A percentile compares a stretch with the other conserved stretches of the same genome.
These are phyloP conservation scores for Dolichallabes microphthalmus DNA, from an alignment of 2,113 vertebrate genomes.

Conservation along the genomic window DNA sequence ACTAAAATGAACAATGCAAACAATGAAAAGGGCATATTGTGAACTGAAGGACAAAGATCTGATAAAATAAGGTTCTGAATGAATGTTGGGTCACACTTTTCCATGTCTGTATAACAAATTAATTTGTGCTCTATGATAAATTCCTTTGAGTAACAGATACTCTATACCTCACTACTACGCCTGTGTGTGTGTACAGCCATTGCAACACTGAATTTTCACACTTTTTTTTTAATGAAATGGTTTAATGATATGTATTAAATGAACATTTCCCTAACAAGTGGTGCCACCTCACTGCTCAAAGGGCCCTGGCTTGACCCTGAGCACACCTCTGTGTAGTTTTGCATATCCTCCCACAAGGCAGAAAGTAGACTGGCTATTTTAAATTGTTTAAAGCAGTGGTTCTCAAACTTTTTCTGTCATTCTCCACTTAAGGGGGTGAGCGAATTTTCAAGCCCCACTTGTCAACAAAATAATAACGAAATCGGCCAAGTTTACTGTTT, in stretches of 20 bases:
- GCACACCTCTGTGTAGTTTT: not conserved
- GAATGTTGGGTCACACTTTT: slow-evolving; percentile 8
- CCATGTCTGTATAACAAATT: not conserved
- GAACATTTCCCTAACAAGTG: not conserved
- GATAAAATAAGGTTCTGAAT: slow-evolving; percentile 4
- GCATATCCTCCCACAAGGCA: not conserved
- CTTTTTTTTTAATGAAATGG: not conserved
- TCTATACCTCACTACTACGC: not conserved
- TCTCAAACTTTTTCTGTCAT: too few species aligned
- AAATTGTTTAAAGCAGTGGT: too few species aligned
- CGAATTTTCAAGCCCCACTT: too few species aligned
- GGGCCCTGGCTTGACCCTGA: not conserved
- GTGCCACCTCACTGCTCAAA: not conserved
- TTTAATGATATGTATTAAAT: not conserved
- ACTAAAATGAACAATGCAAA: slow-evolving; percentile 32
- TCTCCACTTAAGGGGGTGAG: too few species aligned
- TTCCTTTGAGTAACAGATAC: not conserved
- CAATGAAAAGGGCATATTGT: slow-evolving; percentile 13
- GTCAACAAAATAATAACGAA: too few species aligned
- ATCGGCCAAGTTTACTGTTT: too few species aligned
- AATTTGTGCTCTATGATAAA: not conserved
- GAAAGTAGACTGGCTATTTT: not conserved
- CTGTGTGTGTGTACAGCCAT: not conserved
- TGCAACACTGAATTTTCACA: not conserved
- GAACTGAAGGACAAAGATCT: not conserved